Base-by-base conservation (phyloP, 1,140 invertebrate genomes). In the Helicoverpa zea region DNA sequence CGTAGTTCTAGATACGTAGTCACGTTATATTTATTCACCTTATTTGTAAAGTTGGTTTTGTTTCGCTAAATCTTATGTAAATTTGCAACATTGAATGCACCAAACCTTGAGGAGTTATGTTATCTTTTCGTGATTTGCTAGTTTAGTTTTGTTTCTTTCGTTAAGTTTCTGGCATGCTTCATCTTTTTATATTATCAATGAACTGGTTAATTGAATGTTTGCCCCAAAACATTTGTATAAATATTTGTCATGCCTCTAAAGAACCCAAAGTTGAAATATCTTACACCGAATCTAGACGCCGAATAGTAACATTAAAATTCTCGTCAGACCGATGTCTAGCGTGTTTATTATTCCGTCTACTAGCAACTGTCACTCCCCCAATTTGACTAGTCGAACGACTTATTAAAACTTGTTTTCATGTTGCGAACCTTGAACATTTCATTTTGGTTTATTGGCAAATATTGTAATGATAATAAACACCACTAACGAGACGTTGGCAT, bases 1-100 rank as follows among this genome's bases (percentile, higher is more conserved):
- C 80, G 81, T 84, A 79, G 72, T 68, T 70, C 51, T 81, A 81
- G 70, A 81, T 78, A 72, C 70, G 47, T 75, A 75, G 63, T 83
- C 77, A 76, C 70, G 64, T 83, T 52, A 80, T 83, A 72, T 83
- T 76, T 81, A 49, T 76, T 75, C 72, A 52, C 43, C 66, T 77
- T 63, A 73, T 64, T 70, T 80, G 75, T 70, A 52, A 51, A 13
- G 47, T 76, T 63, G 51, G 47, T 77, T 66, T 66, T 66, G 64
- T 79, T 70, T 56, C 13, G 63, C 64, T 79, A 79, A 79, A 70
- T 79, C 11, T 79, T 68, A 58, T 49, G 63, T 70, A 68, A 79
- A 68, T 47, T 23, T 79, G 52, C 35, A 79, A 68, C 52, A 75
- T 61, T 56, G 61, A 77, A 52, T 66, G 75, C 61, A 66, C 59